Conservation (phyloP, 2,797 vertebrate genomes). For the Hylomyscus alleni region DNA sequence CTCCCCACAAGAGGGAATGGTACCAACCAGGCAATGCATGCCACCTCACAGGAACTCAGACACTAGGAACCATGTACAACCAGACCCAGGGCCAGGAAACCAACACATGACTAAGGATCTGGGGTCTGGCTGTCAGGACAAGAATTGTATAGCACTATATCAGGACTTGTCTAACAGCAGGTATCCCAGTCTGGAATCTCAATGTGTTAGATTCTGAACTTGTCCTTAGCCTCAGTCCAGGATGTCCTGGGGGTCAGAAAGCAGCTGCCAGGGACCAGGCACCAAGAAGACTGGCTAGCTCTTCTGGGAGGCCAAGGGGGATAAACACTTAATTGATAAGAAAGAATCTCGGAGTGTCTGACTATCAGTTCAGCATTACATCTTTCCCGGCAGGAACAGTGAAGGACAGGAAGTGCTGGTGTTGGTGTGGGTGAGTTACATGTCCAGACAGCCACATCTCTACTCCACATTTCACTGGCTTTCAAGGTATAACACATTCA, state of each 20-base stretch:
- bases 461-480: neutral
- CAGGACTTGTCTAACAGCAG: neutral
- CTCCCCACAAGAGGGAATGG: neutral
- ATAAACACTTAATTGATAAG: conserved; percentile 1
- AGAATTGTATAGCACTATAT: neutral
- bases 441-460: neutral
- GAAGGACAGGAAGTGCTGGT: neutral
- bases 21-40: neutral
- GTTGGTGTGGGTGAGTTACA: neutral
- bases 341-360: conserved; percentile 23
- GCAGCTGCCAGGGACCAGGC: neutral
- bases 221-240: neutral
- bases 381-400: conserved; percentile 17
- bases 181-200: neutral
- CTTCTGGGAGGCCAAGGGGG: neutral
- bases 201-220: neutral
- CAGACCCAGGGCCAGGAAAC: neutral
- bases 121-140: neutral
- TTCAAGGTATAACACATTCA: neutral
- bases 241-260: neutral
- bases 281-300: neutral
- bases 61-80: neutral
- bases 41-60: neutral
- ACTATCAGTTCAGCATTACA: neutral
- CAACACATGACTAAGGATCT: neutral